Evolutionary conservation across 1,140 invertebrate genomes (phyloP).

Genomic region (Trinorchestia longiramus): DNA sequence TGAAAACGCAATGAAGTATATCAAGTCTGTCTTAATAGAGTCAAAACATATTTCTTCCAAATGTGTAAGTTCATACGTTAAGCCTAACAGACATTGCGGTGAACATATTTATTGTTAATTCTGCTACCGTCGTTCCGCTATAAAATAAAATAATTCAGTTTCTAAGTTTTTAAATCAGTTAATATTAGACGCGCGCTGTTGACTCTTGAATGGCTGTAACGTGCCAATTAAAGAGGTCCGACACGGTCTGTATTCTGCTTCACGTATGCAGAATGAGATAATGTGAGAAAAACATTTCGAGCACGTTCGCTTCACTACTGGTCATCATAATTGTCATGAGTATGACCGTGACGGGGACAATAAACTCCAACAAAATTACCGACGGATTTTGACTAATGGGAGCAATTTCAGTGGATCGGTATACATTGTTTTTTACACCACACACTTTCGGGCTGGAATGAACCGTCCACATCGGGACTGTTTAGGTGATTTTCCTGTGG

Average conservation of each 20-base stretch:
- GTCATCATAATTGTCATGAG: conserved; percentile 43
- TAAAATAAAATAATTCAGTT: neutral
- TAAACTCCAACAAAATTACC: conserved; percentile 1
- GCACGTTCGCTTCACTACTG: neutral
- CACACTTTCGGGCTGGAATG: conserved; percentile 7
- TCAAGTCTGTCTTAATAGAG: neutral
- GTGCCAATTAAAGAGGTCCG: conserved; percentile 12
- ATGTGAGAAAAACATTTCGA: conserved; percentile 35
- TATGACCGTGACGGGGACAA: conserved; percentile 48
- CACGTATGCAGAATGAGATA: conserved; percentile 51
- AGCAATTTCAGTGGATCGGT: neutral
- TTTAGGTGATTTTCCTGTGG: conserved; percentile 24
- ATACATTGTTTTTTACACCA: neutral
- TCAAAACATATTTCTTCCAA: neutral
- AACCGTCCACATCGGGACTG: conserved; percentile 26
- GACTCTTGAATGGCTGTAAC: neutral
- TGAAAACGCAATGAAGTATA: too few species aligned
- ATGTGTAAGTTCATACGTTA: neutral
- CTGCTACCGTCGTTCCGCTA: neutral
- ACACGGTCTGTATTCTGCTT: neutral
- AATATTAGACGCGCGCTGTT: conserved; percentile 13
- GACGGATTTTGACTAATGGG: neutral
- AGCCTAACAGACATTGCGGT: neutral
- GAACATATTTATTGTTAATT: neutral
- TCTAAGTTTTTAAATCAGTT: neutral